Conservation (phyloP, 2,797 vertebrate species). For the Eulemur coronatus region DNA sequence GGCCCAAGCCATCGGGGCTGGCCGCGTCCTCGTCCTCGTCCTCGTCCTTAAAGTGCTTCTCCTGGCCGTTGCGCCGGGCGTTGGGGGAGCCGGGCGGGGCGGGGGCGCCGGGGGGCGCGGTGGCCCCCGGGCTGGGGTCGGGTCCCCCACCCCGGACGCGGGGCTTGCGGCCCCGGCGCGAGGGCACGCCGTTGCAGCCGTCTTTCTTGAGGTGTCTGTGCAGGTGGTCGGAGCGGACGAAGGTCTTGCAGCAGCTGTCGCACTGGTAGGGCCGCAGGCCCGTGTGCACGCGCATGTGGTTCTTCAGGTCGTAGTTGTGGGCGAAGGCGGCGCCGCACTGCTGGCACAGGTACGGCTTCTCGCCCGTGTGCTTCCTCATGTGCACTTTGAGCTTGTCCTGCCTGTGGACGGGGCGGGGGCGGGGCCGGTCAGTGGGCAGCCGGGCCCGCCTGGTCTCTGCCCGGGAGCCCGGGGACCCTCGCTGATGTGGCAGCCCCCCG, state of each 20-base stretch:
- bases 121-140: slow-evolving; percentile 44
- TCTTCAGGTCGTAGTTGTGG: slow-evolving; percentile 99
- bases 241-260: slow-evolving; percentile 98
- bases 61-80: slow-evolving; percentile 70
- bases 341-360: slow-evolving; percentile 98
- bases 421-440: background rate
- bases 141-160: slow-evolving; percentile 87
- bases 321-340: slow-evolving; percentile 98
- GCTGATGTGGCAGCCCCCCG: too few species aligned
- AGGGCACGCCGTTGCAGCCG: slow-evolving; percentile 97
- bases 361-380: slow-evolving; percentile 98
- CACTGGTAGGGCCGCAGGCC: slow-evolving; percentile 99
- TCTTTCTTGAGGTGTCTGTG: slow-evolving; percentile 99
- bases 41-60: slow-evolving; percentile 79
- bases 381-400: slow-evolving; percentile 99
- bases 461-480: background rate
- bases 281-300: slow-evolving; percentile 99
- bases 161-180: slow-evolving; percentile 93
- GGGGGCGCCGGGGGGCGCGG: slow-evolving; percentile 60
- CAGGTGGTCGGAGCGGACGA: slow-evolving; percentile 98
- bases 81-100: slow-evolving; percentile 30
- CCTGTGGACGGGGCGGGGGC: slow-evolving; percentile 80
- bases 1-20: slow-evolving; percentile 79
- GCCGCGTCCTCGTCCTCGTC: slow-evolving; percentile 81
- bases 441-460: background rate